These are phyloP conservation scores for Pitangus sulphuratus DNA, from an alignment of 2,797 vertebrate genomes.

Conservation along the genomic window DNA sequence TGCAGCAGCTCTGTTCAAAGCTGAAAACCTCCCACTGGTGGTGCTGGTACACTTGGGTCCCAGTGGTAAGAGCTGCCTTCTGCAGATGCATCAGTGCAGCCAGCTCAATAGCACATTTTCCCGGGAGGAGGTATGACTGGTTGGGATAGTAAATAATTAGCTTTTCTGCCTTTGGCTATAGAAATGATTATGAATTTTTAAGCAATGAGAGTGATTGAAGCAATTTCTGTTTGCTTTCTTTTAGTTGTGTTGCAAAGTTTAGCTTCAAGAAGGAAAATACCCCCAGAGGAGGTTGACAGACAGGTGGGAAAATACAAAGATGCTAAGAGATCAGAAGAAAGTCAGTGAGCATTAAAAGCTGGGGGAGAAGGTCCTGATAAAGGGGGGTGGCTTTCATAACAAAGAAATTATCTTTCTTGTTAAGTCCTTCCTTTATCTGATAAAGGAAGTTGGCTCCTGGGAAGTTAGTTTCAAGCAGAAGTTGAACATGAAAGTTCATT, in stretches of 20 bases:
- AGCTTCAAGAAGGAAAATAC: constrained; percentile 52
- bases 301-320: constrained; percentile 53
- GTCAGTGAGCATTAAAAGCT: constrained; percentile 9
- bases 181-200: constrained; percentile 78
- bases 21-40: constrained; percentile 39
- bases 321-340: constrained; percentile 32
- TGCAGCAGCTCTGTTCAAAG: constrained; percentile 57
- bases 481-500: constrained; percentile 39
- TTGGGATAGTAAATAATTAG: constrained; percentile 80
- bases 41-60: neutral
- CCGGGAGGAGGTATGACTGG: constrained; percentile 33
- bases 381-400: constrained; percentile 14
- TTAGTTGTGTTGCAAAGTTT: constrained; percentile 53
- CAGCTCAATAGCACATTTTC: constrained; percentile 29
- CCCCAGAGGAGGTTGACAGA: constrained; percentile 52
- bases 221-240: constrained; percentile 71
- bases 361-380: neutral
- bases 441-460: constrained; percentile 51
- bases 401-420: constrained; percentile 44
- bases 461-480: constrained; percentile 35
- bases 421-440: constrained; percentile 53
- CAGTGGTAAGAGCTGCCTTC: neutral
- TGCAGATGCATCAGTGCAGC: constrained; percentile 22
- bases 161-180: constrained; percentile 72
- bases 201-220: constrained; percentile 70